Evolutionary conservation across 1,140 invertebrate genomes (phyloP).

Genomic region (Drosophila pachea): DNA sequence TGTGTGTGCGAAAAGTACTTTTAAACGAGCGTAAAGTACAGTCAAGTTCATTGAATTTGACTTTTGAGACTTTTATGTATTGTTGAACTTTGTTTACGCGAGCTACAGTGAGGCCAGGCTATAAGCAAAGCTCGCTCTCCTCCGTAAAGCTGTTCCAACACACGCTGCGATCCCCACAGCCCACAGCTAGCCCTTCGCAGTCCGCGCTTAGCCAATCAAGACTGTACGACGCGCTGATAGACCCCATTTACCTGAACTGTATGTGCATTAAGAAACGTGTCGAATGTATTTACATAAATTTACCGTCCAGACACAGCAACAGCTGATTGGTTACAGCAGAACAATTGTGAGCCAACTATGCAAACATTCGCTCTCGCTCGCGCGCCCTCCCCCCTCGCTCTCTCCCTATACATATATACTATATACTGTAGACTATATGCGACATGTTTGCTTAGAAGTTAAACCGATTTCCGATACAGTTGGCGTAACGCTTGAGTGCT

Average conservation of each 20-base stretch:
- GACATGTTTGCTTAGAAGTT: slow-evolving; percentile 29
- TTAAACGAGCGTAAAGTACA: not conserved
- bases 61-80: no score
- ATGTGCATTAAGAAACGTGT: slow-evolving; percentile 37
- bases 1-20: not conserved
- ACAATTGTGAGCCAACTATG: slow-evolving; percentile 23
- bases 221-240: slow-evolving; percentile 25
- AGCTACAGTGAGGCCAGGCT: not conserved
- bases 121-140: not conserved
- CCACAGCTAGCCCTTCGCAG: no score
- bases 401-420: not conserved
- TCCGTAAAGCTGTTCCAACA: not conserved
- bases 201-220: not conserved
- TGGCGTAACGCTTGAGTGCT: slow-evolving; percentile 52
- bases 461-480: slow-evolving; percentile 67
- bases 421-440: slow-evolving; percentile 9
- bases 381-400: not conserved
- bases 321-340: slow-evolving; percentile 48
- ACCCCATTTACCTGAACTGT: slow-evolving; percentile 48
- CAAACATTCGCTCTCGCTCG: not conserved
- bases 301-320: slow-evolving; percentile 28
- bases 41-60: not conserved
- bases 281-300: slow-evolving; percentile 50
- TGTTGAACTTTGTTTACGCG: no score
- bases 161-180: no score